Percentiles rank a stretch among this genome's conserved stretches.
phyloP scores from a whole-genome alignment of 2,113 vertebrate species.

The Thermophis baileyi region DNA sequence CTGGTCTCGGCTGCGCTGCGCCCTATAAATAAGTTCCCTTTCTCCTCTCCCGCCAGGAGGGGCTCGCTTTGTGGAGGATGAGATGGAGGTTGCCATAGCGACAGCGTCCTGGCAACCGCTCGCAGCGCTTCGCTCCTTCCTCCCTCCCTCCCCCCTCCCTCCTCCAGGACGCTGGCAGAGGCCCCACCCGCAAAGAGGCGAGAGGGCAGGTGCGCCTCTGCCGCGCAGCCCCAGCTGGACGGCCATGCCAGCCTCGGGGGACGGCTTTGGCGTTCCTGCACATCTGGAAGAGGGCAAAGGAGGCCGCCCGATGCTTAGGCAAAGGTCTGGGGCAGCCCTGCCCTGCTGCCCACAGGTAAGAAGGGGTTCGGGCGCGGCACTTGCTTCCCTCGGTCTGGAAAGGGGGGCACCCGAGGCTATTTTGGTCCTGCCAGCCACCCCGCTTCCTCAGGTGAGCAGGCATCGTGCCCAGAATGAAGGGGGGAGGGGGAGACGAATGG shows the following conservation, averaged over 20 bases:
- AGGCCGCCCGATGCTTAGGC: background rate
- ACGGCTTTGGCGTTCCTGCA: background rate
- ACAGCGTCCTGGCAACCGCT: slow-evolving; percentile 64
- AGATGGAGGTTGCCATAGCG: slow-evolving; percentile 52
- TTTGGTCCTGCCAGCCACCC: background rate
- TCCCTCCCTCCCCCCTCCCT: slow-evolving; percentile 6
- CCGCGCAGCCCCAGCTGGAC: background rate
- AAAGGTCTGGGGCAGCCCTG: background rate
- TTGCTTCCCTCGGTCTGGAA: background rate
- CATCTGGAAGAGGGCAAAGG: too few species aligned
- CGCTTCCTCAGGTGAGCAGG: background rate
- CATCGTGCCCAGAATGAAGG: background rate
- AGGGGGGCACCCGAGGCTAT: background rate
- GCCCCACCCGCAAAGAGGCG: background rate
- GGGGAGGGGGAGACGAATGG: background rate
- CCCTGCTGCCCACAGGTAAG: background rate
- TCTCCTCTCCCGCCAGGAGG: background rate
- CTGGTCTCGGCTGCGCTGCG: background rate
- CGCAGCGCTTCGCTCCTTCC: slow-evolving; percentile 1
- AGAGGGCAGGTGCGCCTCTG: background rate
- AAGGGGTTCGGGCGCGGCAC: background rate
- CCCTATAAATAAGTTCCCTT: background rate
- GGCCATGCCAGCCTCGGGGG: background rate
- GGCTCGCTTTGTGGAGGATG: slow-evolving; percentile 9
- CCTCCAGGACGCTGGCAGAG: slow-evolving; percentile 8